Evolutionary conservation across 1,140 invertebrate genomes (phyloP), one percentile per base, ranked within the genome.

Genomic region (Drosophila punjabiensis): DNA sequence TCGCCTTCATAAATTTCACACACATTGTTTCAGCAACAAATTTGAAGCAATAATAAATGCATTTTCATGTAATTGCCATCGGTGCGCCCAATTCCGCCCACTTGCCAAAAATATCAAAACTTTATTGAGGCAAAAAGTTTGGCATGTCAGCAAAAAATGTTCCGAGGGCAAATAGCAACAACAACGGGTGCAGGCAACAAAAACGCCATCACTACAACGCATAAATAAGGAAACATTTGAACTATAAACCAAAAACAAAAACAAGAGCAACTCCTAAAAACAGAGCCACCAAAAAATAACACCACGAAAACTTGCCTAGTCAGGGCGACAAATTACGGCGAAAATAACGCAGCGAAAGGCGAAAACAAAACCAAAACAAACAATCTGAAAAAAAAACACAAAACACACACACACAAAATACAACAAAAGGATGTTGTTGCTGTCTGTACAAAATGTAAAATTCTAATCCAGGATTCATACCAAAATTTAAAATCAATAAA

Each of bases 171-270:
- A 62, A 48, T 60, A 73, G 33, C 41, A 68, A 41, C 55, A 68
- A 52, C 35, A 24, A 24, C 24, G 1, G 24, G 13, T 30, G 41
- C 24, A 66, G 59, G 59, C n/a, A 61, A 70, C 68, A 60, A 61
- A 39, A 67, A 76, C 52, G 39, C 33, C 63, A 53, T 56, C 52
- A 74, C 70, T 65, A 89, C 79, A 77, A 37, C 79, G 76, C 82
- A 89, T 90, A 89, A 85, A 90, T 90, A 89, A 85, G 76, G 76
- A 85, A 90, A 82, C 62, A 82, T 90, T 89, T 82, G 65, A 81
- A 74, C 85, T 64, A 67, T 45, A 55, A 79, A 56, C 28, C 33
- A 32, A 41, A 52, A 59, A 64, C 33, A 32, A 41, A 52, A 59
- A 64, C 47, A 60, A 68, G 37, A 45, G 64, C 48, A 86, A 68